Base-by-base conservation (phyloP, 1,140 invertebrate genomes). In the Drosophila chauvacae region DNA sequence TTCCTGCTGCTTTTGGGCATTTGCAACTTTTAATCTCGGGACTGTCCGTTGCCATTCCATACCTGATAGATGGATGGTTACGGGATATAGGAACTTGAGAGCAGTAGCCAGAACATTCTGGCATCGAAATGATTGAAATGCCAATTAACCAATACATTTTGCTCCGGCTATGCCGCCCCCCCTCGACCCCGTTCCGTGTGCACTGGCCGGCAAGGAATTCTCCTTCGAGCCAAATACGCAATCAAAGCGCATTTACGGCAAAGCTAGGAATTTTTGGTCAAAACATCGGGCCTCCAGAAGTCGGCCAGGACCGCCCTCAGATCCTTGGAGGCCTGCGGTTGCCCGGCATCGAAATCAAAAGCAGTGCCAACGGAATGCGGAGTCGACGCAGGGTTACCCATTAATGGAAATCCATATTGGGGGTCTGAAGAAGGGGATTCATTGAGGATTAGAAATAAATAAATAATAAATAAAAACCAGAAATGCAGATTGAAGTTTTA, bases 71-170 rank as follows among this genome's bases (percentile, higher is more conserved):
- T 7, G 14, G 13, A 14, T 14, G 44, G 23, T 26, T 26, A 47
- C 16, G 7, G 45, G 14, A n/a, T 59, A 3, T 11, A 18, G n/a
- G 7, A 35, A 26, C 26, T 10, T 9, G 10, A 11, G 18, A 28
- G 3, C 7, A 23, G n/a, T 11, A 9, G 13, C 16, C 18, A 14
- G 4, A 39, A 37, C n/a, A 11, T 16, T 23, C 23, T 23, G 37
- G 60, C 63, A 51, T 57, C 68, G 35, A 75, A 87, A 74, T 87
- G 77, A 62, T 64, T 87, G 51, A 80, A 83, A 87, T 87, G 77
- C 84, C 83, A 87, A 87, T 87, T 80, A 88, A 73, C 68, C 84
- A 77, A 73, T 80, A 83, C 71, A 69, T 79, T 56, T 47, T 44
- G 23, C 39, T 48, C 14, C 33, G 47, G 44, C 16, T 42, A 64